These are phyloP conservation scores for Brachirus orientalis DNA, from an alignment of 2,113 vertebrate species.

Conservation along the genomic window DNA sequence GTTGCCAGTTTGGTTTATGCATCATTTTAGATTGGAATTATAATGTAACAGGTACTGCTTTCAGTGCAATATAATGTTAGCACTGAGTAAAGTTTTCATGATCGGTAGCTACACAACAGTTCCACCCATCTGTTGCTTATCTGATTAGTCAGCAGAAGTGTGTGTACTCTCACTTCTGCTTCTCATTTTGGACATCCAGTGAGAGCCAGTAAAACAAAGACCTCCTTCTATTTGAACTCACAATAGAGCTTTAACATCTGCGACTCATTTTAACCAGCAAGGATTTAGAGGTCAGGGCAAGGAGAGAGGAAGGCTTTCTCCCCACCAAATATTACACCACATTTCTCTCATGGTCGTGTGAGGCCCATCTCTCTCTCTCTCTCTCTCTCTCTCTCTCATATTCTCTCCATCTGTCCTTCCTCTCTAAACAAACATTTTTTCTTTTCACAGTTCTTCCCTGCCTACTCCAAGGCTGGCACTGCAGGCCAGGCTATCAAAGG, in stretches of 20 bases:
- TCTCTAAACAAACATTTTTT: constrained; percentile 9
- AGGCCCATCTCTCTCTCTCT: constrained; percentile 18
- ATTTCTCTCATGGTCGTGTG: constrained; percentile 35
- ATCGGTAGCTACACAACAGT: constrained; percentile 6
- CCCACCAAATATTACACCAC: constrained; percentile 36
- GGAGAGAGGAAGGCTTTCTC: constrained; percentile 17
- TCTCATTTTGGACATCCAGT: constrained; percentile 7
- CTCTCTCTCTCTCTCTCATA: background rate
- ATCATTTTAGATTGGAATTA: background rate
- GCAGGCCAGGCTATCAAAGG: constrained; percentile 77
- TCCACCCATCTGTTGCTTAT: constrained; percentile 19
- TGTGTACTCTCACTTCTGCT: background rate
- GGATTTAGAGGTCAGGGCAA: constrained; percentile 49
- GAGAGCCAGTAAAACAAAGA: constrained; percentile 56
- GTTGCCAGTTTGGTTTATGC: background rate
- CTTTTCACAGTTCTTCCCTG: constrained; percentile 87
- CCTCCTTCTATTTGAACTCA: constrained; percentile 54
- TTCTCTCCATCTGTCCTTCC: background rate
- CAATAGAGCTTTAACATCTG: constrained; percentile 67
- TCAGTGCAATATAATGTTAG: background rate
- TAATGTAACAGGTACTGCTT: background rate
- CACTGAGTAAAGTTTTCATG: background rate
- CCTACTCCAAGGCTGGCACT: constrained; percentile 79
- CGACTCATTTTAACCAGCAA: constrained; percentile 63
- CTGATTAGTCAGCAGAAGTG: constrained; percentile 39